These are phyloP conservation scores for Umimayanthus chanpuru DNA, from an alignment of 92 coral and sea anemone genomes.

Conservation along the genomic window DNA sequence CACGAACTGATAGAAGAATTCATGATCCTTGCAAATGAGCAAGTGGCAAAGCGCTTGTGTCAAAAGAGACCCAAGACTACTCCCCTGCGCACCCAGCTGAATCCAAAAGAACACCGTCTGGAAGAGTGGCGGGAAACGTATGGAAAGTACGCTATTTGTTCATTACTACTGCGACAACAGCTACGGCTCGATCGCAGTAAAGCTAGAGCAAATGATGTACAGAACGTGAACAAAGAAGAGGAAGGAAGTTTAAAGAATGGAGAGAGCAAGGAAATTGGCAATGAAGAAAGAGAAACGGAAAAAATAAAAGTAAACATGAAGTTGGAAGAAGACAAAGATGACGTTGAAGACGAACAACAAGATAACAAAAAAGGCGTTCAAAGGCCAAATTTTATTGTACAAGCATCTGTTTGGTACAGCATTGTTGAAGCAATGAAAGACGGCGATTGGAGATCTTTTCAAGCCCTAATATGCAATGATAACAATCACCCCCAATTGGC, in stretches of 20 bases:
- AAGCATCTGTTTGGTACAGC: constrained; percentile 44
- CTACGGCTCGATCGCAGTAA: neutral
- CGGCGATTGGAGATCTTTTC: constrained; percentile 27
- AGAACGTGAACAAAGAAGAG: neutral
- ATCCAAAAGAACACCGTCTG: constrained; percentile 54
- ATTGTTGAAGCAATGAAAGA: constrained; percentile 27
- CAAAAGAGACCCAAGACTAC: constrained; percentile 29
- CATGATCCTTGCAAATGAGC: constrained; percentile 62
- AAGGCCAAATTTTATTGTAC: constrained; percentile 28
- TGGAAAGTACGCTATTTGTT: constrained; percentile 34
- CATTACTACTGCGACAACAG: constrained; percentile 44
- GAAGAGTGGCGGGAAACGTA: constrained; percentile 56
- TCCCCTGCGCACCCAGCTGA: constrained; percentile 63
- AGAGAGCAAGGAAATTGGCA: neutral
- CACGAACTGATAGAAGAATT: constrained; percentile 70
- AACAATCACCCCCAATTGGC: constrained; percentile 44
- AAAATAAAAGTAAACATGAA: neutral
- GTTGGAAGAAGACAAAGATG: neutral
- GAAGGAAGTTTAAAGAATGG: neutral
- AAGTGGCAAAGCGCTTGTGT: constrained; percentile 49
- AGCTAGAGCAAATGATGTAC: neutral
- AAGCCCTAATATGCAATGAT: constrained; percentile 43
- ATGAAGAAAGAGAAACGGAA: neutral
- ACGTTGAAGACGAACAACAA: neutral
- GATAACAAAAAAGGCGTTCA: neutral